Evolutionary conservation across 2,888 invertebrate genomes (phyloP).

Genomic region (Drosophila barbarae): DNA sequence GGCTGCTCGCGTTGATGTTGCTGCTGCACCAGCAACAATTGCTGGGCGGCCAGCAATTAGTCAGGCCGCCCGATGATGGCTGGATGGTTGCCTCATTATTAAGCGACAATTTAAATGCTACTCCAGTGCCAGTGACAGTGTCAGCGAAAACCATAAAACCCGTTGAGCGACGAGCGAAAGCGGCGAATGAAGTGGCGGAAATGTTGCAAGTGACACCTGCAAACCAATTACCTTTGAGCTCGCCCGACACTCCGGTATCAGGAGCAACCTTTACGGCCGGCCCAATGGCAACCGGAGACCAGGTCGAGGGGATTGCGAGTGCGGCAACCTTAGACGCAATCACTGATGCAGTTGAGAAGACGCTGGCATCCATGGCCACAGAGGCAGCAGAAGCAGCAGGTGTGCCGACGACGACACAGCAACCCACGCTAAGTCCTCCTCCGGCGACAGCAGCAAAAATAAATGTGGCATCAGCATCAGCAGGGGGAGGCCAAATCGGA

Average conservation of each 20-base stretch:
- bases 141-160: constrained; percentile 1
- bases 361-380: not conserved
- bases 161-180: constrained; percentile 11
- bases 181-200: not conserved
- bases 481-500: constrained; percentile 22
- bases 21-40: constrained; percentile 22
- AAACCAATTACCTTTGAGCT: constrained; percentile 32
- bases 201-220: constrained; percentile 33
- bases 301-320: not conserved
- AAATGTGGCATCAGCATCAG: constrained; percentile 34
- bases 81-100: constrained; percentile 2
- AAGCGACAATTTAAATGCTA: constrained; percentile 4
- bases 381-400: constrained; percentile 18
- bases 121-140: not conserved
- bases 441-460: constrained; percentile 7
- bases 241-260: not conserved
- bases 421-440: constrained; percentile 12
- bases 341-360: constrained; percentile 1
- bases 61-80: constrained; percentile 26
- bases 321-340: constrained; percentile 17
- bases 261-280: constrained; percentile 11
- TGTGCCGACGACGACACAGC: constrained; percentile 14
- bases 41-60: constrained; percentile 45
- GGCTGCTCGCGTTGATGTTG: constrained; percentile 24
- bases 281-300: constrained; percentile 16